Base-by-base conservation (phyloP, 1,140 invertebrate species). In the Cherax quadricarinatus region DNA sequence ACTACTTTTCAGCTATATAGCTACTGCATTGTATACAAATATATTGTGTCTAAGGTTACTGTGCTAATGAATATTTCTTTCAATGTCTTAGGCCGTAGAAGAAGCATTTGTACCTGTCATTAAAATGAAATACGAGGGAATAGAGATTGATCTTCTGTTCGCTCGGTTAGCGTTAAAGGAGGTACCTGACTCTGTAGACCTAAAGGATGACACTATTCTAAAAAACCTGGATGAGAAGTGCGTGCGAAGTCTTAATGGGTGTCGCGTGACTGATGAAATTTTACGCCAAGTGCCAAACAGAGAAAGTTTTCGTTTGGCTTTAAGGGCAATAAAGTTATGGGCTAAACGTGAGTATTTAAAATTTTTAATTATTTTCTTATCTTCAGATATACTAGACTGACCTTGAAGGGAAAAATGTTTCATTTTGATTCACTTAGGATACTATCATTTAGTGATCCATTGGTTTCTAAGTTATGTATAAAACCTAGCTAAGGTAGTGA, bases 81-180 rank as follows among this genome's bases (percentile, higher is more conserved):
- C 14, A 57, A 57, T 57, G 14, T 82, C 41, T 51, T 94, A 97
- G 96, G 97, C 98, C 1, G 98, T 99, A 14, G 98, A 99, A 95
- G 99, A 99, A 95, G 99, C 99, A 0, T 99, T 98, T 96, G 99
- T 99, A 87, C 99, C 99, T 30, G 98, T 99, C 4, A 99, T 99
- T 85, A 99, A 99, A 96, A 99, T 99, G 98, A 98, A 98, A 94
- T 99, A 99, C 95, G 98, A 99, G 96, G 98, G 98, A 48, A 99
- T 99, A 94, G 99, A 99, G 96, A 98, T 99, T 93, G 99, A 99
- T 96, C 98, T 99, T 97, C 95, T 99, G 82, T 99, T 99, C 96
- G 98, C 99, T 0, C 96, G 98, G 92, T 95, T 99, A 70, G 97
- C 98, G 30, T 95, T 99, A 0, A 99, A 99, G 95, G 98, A 98